Percentiles rank a stretch among this genome's conserved stretches.
Conservation (phyloP, 2,113 vertebrate genomes). For the Lophura nycthemera region DNA sequence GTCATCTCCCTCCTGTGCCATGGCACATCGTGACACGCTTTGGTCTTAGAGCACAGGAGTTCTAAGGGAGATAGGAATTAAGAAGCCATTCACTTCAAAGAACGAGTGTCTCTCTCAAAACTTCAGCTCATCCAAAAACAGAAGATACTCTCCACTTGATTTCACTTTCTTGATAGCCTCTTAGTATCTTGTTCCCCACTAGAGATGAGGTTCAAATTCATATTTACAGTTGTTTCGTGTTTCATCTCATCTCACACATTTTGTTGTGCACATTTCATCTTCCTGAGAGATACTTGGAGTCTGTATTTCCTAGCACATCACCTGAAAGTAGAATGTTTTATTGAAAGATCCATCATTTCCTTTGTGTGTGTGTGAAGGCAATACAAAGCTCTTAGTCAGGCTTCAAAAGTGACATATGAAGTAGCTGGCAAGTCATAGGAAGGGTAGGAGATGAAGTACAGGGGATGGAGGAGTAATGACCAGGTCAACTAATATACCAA, state of each 20-base stretch:
- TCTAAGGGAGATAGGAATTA: not conserved
- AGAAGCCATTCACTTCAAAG: not conserved
- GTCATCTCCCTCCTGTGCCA: not conserved
- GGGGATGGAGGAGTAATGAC: not conserved
- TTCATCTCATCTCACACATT: not conserved
- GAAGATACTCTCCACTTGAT: not conserved
- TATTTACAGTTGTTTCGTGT: not conserved
- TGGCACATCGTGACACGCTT: accelerated
- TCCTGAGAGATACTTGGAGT: not conserved
- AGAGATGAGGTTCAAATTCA: not conserved
- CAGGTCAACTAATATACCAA: not conserved
- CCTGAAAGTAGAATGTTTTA: not conserved
- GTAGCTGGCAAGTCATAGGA: not conserved
- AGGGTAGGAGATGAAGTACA: not conserved
- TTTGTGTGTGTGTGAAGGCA: not conserved
- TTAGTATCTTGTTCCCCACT: not conserved
- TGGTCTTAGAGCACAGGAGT: not conserved
- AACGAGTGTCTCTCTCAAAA: not conserved
- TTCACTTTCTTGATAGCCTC: not conserved
- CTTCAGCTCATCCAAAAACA: not conserved
- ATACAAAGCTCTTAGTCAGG: not conserved
- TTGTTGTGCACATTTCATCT: not conserved
- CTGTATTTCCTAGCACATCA: not conserved
- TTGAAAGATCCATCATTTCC: not conserved
- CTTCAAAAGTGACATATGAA: not conserved